Percentiles rank a stretch among this genome's conserved stretches.
phyloP scores from a whole-genome alignment of 2,797 vertebrate genomes.

The Pampus argenteus region DNA sequence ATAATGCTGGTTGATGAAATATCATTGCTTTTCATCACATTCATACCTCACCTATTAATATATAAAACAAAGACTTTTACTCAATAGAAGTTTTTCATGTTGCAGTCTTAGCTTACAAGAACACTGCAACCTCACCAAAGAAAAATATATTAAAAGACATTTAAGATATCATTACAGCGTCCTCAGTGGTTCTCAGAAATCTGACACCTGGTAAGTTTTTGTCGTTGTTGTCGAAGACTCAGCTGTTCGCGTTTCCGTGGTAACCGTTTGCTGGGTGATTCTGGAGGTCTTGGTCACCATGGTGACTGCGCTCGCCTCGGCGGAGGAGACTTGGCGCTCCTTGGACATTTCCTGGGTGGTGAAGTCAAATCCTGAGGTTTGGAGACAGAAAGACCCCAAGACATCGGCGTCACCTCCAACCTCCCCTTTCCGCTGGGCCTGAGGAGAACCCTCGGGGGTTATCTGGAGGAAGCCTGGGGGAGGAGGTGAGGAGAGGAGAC shows the following conservation, averaged over 20 bases:
- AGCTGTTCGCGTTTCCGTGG: constrained; percentile 73
- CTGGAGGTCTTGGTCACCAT: constrained; percentile 79
- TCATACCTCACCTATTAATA: constrained; percentile 58
- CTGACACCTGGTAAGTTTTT: constrained; percentile 45
- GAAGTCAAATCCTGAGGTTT: constrained; percentile 84
- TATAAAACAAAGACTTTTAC: constrained; percentile 57
- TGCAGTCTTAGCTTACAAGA: constrained; percentile 50
- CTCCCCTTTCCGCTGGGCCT: constrained; percentile 72
- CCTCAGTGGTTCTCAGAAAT: constrained; percentile 56
- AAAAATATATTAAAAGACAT: constrained; percentile 39
- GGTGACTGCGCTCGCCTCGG: constrained; percentile 66
- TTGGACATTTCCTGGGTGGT: constrained; percentile 71
- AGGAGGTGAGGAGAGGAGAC: constrained; percentile 11
- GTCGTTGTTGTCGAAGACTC: constrained; percentile 61
- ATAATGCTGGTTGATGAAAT: constrained; percentile 53
- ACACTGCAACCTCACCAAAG: constrained; percentile 67
- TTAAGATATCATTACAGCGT: constrained; percentile 54
- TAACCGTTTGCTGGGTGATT: constrained; percentile 72
- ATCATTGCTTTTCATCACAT: constrained; percentile 46
- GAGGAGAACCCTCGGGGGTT: constrained; percentile 81
- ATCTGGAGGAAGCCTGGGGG: constrained; percentile 78
- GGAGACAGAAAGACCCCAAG: constrained; percentile 81
- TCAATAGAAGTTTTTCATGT: constrained; percentile 37
- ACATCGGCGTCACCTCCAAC: constrained; percentile 75
- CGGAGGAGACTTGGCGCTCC: constrained; percentile 71